Conservation (phyloP, 1,140 invertebrate genomes). For the Gryon sp. region DNA sequence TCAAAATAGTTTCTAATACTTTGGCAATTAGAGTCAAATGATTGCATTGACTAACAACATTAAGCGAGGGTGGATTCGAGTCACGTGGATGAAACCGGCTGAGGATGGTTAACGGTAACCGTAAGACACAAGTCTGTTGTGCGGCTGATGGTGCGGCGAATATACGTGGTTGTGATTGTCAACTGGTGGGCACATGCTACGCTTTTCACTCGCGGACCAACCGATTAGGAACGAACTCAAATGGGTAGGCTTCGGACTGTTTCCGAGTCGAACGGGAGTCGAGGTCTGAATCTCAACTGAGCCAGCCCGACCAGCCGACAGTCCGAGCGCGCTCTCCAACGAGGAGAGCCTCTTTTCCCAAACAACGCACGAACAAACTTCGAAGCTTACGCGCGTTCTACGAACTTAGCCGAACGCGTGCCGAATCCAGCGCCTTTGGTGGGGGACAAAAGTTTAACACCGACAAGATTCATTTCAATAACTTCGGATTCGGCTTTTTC, state of each 20-base stretch:
- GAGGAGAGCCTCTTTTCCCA: slow-evolving; percentile 40
- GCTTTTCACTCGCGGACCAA: slow-evolving; percentile 65
- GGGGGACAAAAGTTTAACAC: slow-evolving; percentile 8
- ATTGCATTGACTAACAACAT: no score
- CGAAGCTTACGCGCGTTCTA: slow-evolving; percentile 48
- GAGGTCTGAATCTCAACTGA: slow-evolving; percentile 56
- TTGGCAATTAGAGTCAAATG: slow-evolving; percentile 1
- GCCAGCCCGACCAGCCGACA: no score
- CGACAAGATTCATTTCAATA: slow-evolving; percentile 3
- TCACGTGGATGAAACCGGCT: slow-evolving; percentile 35
- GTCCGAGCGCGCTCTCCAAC: slow-evolving; percentile 20
- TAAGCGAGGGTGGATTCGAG: slow-evolving; percentile 43
- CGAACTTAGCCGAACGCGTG: slow-evolving; percentile 36
- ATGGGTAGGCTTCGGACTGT: slow-evolving; percentile 11
- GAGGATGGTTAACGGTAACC: slow-evolving; percentile 71
- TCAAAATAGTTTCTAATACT: not conserved
- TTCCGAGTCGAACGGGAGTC: slow-evolving; percentile 36
- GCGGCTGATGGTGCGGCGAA: slow-evolving; percentile 69
- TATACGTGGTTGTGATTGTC: slow-evolving; percentile 66
- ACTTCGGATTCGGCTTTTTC: not conserved
- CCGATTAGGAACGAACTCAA: slow-evolving; percentile 61
- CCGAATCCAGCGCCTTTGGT: not conserved
- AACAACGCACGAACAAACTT: slow-evolving; percentile 38
- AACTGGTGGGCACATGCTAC: slow-evolving; percentile 76
- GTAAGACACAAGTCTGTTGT: slow-evolving; percentile 73